These are phyloP conservation scores for Diorhabda sublineata DNA, from an alignment of 1,140 invertebrate genomes.

Conservation along the genomic window DNA sequence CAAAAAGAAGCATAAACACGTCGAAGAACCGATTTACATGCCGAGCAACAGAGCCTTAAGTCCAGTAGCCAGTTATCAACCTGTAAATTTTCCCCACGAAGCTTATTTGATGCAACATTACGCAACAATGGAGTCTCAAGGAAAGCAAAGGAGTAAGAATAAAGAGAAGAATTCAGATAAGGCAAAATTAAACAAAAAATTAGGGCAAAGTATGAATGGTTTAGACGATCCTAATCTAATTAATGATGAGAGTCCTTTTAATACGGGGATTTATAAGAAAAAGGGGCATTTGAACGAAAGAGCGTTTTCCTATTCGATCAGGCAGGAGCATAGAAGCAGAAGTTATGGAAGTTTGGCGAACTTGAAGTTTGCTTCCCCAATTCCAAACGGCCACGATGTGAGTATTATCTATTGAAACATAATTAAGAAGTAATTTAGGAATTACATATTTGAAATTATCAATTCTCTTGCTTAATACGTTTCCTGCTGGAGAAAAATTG, in stretches of 20 bases:
- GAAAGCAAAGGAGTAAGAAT: slow-evolving; percentile 45
- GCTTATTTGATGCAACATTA: slow-evolving; percentile 59
- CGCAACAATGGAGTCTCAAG: slow-evolving; percentile 50
- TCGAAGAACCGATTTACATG: slow-evolving; percentile 62
- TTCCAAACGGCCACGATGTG: slow-evolving; percentile 51
- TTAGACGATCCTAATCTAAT: slow-evolving; percentile 55
- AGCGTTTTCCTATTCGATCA: slow-evolving; percentile 90
- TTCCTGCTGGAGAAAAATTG: too few species aligned
- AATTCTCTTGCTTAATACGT: too few species aligned
- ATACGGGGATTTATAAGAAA: slow-evolving; percentile 81
- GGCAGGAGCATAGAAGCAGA: slow-evolving; percentile 85
- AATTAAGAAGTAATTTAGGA: too few species aligned
- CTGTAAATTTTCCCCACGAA: slow-evolving; percentile 59
- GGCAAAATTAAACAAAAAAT: slow-evolving; percentile 49
- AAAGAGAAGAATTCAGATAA: slow-evolving; percentile 35
- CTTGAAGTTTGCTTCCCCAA: slow-evolving; percentile 70
- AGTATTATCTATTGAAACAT: slow-evolving; percentile 32
- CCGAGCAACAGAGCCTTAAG: slow-evolving; percentile 55
- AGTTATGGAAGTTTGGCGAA: slow-evolving; percentile 87
- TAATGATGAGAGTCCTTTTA: slow-evolving; percentile 70
- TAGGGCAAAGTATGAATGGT: slow-evolving; percentile 53
- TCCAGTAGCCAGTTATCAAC: slow-evolving; percentile 59
- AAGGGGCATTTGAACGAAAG: slow-evolving; percentile 90
- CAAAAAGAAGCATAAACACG: slow-evolving; percentile 38
- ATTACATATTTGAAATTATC: too few species aligned